These are phyloP conservation scores for Cylloceria caligata DNA, from an alignment of 2,888 invertebrate genomes.

Conservation along the genomic window DNA sequence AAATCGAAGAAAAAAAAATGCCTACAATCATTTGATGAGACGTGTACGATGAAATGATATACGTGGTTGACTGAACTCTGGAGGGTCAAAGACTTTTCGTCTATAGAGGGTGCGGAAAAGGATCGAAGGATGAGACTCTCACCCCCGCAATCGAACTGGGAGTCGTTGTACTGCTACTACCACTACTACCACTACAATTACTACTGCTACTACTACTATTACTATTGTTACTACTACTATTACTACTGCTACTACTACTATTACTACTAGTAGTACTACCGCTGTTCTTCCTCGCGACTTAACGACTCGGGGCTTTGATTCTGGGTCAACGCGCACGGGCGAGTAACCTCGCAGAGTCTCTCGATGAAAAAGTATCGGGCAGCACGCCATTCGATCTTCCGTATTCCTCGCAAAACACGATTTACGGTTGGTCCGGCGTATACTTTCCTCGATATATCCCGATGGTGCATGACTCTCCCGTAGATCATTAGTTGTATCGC, in stretches of 20 bases:
- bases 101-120: constrained; percentile 45
- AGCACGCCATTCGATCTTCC: constrained; percentile 59
- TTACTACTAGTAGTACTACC: background rate
- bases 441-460: background rate
- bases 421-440: constrained; percentile 44
- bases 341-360: constrained; percentile 20
- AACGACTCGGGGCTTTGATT: constrained; percentile 59
- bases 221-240: background rate
- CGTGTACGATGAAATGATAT: background rate
- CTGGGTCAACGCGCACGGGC: constrained; percentile 58
- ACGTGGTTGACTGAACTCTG: constrained; percentile 47
- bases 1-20: too few relatives aligned
- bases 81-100: constrained; percentile 53
- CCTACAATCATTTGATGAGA: too few relatives aligned
- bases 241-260: too few relatives aligned
- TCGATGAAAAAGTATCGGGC: constrained; percentile 57
- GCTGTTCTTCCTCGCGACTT: constrained; percentile 23
- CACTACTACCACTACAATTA: background rate
- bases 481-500: constrained; percentile 53
- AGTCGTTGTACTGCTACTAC: constrained; percentile 44
- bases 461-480: constrained; percentile 33
- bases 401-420: constrained; percentile 50
- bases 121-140: constrained; percentile 48
- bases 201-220: background rate
- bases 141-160: constrained; percentile 27